Base-by-base conservation (phyloP, 2,888 invertebrate genomes). In the Agriopis aurantiaria region DNA sequence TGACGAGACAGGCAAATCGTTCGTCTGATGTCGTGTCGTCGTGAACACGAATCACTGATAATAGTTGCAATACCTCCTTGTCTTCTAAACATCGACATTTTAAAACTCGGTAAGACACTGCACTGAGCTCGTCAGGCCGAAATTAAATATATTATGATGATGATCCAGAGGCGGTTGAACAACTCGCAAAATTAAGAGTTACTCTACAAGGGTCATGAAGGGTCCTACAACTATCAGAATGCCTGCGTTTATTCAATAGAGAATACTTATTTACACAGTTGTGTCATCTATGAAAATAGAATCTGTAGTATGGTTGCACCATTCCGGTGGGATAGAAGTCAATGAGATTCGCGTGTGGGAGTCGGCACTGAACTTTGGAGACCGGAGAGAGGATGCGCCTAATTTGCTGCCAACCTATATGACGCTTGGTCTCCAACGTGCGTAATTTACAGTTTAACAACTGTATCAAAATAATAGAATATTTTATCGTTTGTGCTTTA, bases 321-420 rank as follows among this genome's bases (percentile, higher is more conserved):
- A 82, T 79, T 80, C 73, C 80, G 74, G 79, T 79, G 81, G 82
- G 81, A 81, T 82, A 80, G 82, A 83, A 89, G 86, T 90, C 88
- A 91, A 91, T 89, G 88, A 89, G 86, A 79, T 75, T 79, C 69
- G 75, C 65, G 84, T 78, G 87, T 85, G 85, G 88, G 93, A 85
- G 89, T 87, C 88, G 87, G 78, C 89, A 90, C 86, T 90, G 90
- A 91, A 90, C 90, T 92, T 87, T 84, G 85, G 86, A 83, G 87
- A 88, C 58, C 51, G 43, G 48, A 43, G 33, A 59, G 70, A 92
- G 92, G 93, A 93, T 90, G 90, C 87, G 82, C 79, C 86, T 87
- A 85, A 90, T 92, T 92, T 88, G 88, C 85, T 88, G 83, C 85
- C 85, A 86, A 84, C 69, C 51, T 10, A 57, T 56, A 56, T 17